Base-by-base conservation (phyloP, 2,888 invertebrate genomes). In the Ischnura elegans region DNA sequence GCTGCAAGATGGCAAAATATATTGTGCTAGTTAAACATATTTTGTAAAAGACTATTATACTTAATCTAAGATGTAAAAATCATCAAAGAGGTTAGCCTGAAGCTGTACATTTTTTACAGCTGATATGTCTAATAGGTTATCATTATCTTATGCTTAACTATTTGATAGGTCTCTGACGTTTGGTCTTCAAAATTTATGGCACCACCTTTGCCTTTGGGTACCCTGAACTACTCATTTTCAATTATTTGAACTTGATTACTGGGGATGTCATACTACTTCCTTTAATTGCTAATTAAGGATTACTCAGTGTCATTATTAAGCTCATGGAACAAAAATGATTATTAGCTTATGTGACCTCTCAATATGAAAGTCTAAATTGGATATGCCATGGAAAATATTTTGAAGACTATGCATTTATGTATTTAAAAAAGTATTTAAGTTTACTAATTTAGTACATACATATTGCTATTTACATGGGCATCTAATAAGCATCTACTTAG, bases 401-500 rank as follows among this genome's bases (percentile, higher is more conserved):
- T 76, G 36, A 29, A 36, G 21, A 76, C 36, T 29, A 76, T 2
- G 66, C 8, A 66, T 66, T 0, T 36, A 29, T 76, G 8, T 51
- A 51, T 51, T 76, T 36, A 36, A 13, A 10, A 36, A 0, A 13
- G 8, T 5, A 13, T 76, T 76, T 36, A 76, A 36, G 8, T 36
- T 25, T 25, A 36, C 76, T 76, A 76, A 36, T 76, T 4, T 76
- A 13, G 1, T 76, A 36, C 36, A 2, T 76, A 36, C 36, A 76
- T 76, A 76, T 36, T 76, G 16, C 76, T 76, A 76, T 76, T 76
- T 76, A 76, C 76, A 76, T 76, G 29, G 25, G 16, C 76, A 76
- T 76, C 76, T 76, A 76, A 36, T 36, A 76, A 76, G 76, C 76
- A 76, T 36, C 76, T 76, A 76, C 36, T 36, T 0, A 25, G 10